These are phyloP conservation scores for Oriolus oriolus DNA, from an alignment of 2,113 vertebrate species.

Conservation along the genomic window DNA sequence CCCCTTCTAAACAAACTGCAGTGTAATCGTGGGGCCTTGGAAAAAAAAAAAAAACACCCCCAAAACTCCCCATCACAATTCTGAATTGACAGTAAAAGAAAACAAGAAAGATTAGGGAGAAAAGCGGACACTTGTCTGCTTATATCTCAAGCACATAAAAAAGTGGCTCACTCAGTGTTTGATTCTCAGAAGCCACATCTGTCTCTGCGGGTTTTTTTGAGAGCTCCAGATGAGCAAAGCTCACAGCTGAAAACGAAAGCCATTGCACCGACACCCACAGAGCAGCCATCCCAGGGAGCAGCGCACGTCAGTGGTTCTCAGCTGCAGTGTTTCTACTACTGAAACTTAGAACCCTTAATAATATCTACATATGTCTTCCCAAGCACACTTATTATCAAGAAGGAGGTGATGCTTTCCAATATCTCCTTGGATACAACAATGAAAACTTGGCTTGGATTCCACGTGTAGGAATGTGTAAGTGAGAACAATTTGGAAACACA, in stretches of 20 bases:
- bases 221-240: background rate
- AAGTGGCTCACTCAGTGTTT: background rate
- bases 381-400: background rate
- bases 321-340: background rate
- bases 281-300: background rate
- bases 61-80: background rate
- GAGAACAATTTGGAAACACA: background rate
- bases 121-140: background rate
- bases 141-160: background rate
- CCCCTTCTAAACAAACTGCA: background rate
- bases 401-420: background rate
- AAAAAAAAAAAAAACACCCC: background rate
- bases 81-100: background rate
- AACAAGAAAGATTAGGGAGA: background rate
- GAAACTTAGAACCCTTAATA: background rate
- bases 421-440: background rate
- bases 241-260: background rate
- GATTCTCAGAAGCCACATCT: background rate
- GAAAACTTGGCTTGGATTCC: background rate
- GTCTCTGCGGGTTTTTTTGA: background rate
- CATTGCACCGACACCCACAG: no score
- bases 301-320: accelerated
- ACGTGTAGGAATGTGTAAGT: background rate
- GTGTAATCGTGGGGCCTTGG: background rate
- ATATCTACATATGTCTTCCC: background rate